Evolutionary conservation across 2,888 invertebrate genomes (phyloP), one percentile per base, ranked within the genome.

Genomic region (Temnothorax rugatulus): DNA sequence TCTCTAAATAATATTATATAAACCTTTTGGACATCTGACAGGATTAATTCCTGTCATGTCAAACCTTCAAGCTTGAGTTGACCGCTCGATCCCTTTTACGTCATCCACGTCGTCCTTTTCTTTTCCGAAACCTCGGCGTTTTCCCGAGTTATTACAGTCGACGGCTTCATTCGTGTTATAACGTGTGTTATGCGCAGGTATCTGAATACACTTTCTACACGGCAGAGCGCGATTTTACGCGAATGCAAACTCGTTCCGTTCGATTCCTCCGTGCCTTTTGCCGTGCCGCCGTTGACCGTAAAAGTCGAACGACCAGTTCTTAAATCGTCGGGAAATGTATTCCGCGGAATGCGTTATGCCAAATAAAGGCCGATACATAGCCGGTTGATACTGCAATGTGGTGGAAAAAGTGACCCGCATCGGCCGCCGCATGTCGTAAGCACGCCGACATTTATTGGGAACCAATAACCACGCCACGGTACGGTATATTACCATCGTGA

Each of bases 241-340:
- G 64, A 77, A 69, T 69, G 47, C 34, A 71, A 71, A 73, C 75
- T 76, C 82, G 76, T 76, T 75, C 75, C 59, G 50, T 81, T 59
- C 41, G 52, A 75, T 82, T 76, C 76, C 63, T 79, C 61, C 61
- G 50, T 38, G 61, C n/a, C 54, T 75, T 61, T 66, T 44, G 52
- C 64, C 29, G 52, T 47, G 34, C 64, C 75, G 50, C 59, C 50
- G 76, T 18, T 44, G 54, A 68, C 59, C 69, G 69, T 82, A 84
- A 85, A 81, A 84, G 75, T 69, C 85, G 82, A 15, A 57, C 64
- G 84, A 87, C 81, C 88, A 84, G 87, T 88, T 87, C 74, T 85
- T 63, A 84, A 84, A 88, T 87, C 85, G 64, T 57, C 87, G 87
- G 82, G 76, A 88, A 88, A 87, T 85, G 52, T 59, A 57, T 82